phyloP scores from a whole-genome alignment of 2,888 invertebrate species.

The Ernsta delagoae region DNA sequence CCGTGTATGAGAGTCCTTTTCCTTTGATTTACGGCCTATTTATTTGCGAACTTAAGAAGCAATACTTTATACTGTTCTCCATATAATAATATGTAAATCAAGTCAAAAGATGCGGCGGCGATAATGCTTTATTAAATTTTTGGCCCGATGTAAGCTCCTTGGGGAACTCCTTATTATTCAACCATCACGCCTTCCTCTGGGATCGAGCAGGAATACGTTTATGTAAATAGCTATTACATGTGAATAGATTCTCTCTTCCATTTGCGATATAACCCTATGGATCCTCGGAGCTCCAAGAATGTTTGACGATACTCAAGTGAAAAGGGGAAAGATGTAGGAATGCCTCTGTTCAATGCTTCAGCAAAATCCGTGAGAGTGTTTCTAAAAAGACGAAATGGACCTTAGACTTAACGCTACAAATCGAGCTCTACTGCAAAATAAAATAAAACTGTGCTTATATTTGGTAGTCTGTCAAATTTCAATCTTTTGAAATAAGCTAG shows the following conservation, averaged over 20 bases:
- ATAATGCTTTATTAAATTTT: conserved; percentile 40
- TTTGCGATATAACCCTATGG: conserved; percentile 33
- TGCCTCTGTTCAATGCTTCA: neutral
- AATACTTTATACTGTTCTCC: conserved; percentile 10
- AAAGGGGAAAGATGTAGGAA: conserved; percentile 15
- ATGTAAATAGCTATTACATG: conserved; percentile 41
- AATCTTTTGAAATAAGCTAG: too few species aligned
- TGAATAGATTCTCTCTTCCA: conserved; percentile 40
- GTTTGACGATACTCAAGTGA: conserved; percentile 27
- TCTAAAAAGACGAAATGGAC: neutral
- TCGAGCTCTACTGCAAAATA: neutral
- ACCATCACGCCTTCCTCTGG: conserved; percentile 36
- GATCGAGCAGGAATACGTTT: conserved; percentile 38
- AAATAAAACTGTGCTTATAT: neutral
- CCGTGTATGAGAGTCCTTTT: too few species aligned
- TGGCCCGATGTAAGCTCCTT: conserved; percentile 34
- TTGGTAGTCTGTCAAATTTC: too few species aligned
- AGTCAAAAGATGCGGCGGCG: conserved; percentile 16
- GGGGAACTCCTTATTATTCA: conserved; percentile 39
- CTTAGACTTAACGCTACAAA: neutral
- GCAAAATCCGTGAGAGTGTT: conserved; percentile 3
- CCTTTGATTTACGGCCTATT: neutral
- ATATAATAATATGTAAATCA: conserved; percentile 31
- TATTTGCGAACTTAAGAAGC: conserved; percentile 10
- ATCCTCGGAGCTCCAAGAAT: conserved; percentile 21